Evolutionary conservation across 2,888 invertebrate species (phyloP), one percentile per base, ranked within the genome.

Genomic region (Caenorhabditis afra): DNA sequence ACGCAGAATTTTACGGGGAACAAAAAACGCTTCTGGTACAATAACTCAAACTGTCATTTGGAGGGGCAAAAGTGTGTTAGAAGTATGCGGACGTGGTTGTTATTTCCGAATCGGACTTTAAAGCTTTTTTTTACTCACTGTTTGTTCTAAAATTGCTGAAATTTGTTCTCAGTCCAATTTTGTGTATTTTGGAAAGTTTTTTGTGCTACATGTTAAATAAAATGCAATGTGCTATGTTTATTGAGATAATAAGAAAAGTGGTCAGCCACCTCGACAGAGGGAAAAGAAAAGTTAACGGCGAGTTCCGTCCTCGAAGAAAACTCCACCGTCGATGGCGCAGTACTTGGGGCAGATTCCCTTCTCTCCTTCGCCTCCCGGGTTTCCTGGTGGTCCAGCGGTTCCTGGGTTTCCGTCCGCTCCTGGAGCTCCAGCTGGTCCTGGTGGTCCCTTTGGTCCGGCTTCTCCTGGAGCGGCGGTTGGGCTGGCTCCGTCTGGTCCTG

Each of bases 251-350:
- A 29, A 45, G 47, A 47, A 29, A 49, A 8, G 23, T 4, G 45
- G 23, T 59, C 61, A 37, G 35, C 11, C n/a, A n/a, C 49, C 16
- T 12, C 18, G 35, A n/a, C 16, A 16, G 3, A 16, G 41, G 62
- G 35, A 53, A 4, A 12, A 16, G 29, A 57, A 41, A 11, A 70
- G 29, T 73, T 64, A 73, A 11, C 79, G 79, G 3, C 81, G 77
- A 55, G 81, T 81, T 82, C 82, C 82, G 61, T 80, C 82, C 66
- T 82, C 81, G 79, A 82, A 82, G 79, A 82, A 82, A 67, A 82
- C 71, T 53, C 82, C 82, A 65, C 82, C 82, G 58, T 82, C 82
- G 74, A 71, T 82, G 50, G 82, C 77, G 67, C 82, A 82, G 61
- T 78, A 78, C 66, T 71, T 78, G 66, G 66, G 73, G 64, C 73